Base-by-base conservation (phyloP, 2,113 vertebrate species). In the Channa argus region DNA sequence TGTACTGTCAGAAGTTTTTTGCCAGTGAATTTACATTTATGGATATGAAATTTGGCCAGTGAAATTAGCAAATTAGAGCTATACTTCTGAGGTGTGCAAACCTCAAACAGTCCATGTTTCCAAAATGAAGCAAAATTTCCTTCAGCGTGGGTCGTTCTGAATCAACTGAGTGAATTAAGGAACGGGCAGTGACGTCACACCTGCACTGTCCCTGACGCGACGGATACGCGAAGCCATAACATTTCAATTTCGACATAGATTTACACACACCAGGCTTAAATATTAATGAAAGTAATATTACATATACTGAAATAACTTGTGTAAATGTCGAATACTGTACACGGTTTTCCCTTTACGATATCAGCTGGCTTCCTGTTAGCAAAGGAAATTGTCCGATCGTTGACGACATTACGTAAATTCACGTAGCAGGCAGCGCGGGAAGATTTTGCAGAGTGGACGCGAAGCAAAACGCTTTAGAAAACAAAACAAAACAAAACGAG, bases 341-440 rank as follows among this genome's bases (percentile, higher is more conserved):
- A 5, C 7, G 2, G 44, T 5, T 5, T 5, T 39, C 24, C 4
- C 8, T 0, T 9, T 24, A 43, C 15, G 5, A 33, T 5, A 3
- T 6, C 14, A 0, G 3, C 1, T 8, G 24, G 39, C 4, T 43
- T 3, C 44, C 37, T 10, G 47, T 45, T 34, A n/a, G 8, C 84
- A 84, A 84, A 85, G 79, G 83, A 1, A 0, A 1, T 1, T 43
- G 67, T 0, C 77, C 2, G 0, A 0, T 64, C 53, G 74, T 47
- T 5, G 43, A n/a, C 1, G 39, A 12, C 37, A 4, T 4, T 5
- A 24, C 24, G 13, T 11, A 1, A 3, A n/a, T 3, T 73, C 9
- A 4, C 0, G 43, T 44, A 3, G 10, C 13, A 38, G 8, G 14
- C 39, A 71, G 79, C 88, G 92, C 92, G 92, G 91, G 90, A 93